Percentiles rank a stretch among this genome's conserved stretches.
Evolutionary conservation across 1,140 invertebrate species (phyloP).

Genomic region (Cherax quadricarinatus): DNA sequence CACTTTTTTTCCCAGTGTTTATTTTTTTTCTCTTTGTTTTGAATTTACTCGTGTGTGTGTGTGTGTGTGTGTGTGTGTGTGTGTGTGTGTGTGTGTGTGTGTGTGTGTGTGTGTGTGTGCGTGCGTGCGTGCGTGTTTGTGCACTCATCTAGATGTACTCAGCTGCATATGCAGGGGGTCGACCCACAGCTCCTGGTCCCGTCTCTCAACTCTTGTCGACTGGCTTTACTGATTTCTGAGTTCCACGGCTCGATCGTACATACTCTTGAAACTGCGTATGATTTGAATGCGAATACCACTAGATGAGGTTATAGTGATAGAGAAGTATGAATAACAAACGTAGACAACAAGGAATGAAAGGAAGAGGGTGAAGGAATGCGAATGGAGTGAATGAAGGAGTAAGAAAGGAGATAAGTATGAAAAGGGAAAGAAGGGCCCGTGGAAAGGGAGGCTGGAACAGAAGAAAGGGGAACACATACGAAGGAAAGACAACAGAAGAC

Average conservation of each 20-base stretch:
- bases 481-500: not conserved
- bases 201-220: no score
- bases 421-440: not conserved
- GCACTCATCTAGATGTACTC: not conserved
- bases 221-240: no score
- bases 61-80: conserved; percentile 12
- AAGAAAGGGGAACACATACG: not conserved
- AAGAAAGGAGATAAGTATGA: no score
- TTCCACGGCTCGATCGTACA: no score
- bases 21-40: not conserved
- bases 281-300: not conserved
- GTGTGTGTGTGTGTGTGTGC: not conserved
- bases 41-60: not conserved
- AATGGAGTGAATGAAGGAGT: not conserved
- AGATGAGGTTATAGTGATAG: not conserved
- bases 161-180: no score
- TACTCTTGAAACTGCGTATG: not conserved
- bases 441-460: not conserved
- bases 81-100: conserved; percentile 24
- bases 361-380: not conserved
- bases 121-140: not conserved
- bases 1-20: not conserved
- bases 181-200: no score
- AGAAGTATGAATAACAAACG: no score
- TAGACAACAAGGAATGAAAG: not conserved